Base-by-base conservation (phyloP, 35 echinoderm and acorn worm species). In the Lytechinus pictus region DNA sequence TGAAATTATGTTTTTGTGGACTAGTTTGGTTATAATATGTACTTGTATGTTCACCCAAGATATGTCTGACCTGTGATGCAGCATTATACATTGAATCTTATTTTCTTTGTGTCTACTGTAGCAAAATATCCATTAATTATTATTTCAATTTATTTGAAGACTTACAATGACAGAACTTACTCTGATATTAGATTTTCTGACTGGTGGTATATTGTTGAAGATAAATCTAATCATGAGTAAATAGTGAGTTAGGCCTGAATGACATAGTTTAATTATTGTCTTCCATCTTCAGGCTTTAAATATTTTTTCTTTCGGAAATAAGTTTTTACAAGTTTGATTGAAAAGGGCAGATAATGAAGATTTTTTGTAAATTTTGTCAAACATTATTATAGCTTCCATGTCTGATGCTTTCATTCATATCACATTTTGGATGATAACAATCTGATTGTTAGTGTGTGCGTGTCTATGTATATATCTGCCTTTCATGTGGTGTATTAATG, bases 401-500 rank as follows among this genome's bases (percentile, higher is more conserved):
- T 79, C 16, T 79, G 66, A 79, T 79, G 66, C 66, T 79, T 79
- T 79, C 66, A 79, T 79, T 79, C 19, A 79, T 79, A 79, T 79
- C 66, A 79, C 19, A 24, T 79, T 44, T 44, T 44, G 33, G 33
- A 44, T 44, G 33, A n/a, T 24, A 24, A 79, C 21, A 24, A 79
- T 79, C 19, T 79, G 66, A 79, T 79, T 24, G 66, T 79, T n/a
- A 24, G 66, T 79, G 66, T 79, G 66, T 71, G 61, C 24, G 61
- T 58, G 56, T 44, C 33, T 60, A 60, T 79, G 66, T 79, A 16
- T 5, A 79, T 79, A n/a, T 79, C 19, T 79, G 66, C 66, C 66
- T 79, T 79, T 79, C 66, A 79, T 79, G 66, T 79, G 66, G 66
- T 79, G 4, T 79, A 79, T 24, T 79, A 79, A n/a, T 24, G 8